Evolutionary conservation across 2,113 vertebrate species (phyloP), one percentile per base, ranked within the genome.

Genomic region (Indri indri): DNA sequence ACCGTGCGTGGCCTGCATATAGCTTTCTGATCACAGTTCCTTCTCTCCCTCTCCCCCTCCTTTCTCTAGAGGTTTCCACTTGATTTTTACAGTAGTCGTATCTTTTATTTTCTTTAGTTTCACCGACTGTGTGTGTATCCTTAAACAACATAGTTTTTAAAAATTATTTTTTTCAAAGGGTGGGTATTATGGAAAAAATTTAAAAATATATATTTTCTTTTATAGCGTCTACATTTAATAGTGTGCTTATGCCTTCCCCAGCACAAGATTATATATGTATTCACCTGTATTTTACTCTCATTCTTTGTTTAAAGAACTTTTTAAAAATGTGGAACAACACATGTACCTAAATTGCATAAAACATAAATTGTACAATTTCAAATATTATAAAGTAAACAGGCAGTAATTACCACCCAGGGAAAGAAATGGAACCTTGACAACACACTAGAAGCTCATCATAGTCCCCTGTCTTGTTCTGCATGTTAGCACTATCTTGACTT

Each of bases 231-330:
- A 14, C 17, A 80, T 90, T 76, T 90, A 71, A 23, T 79, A 71
- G 2, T 90, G 73, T 50, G 71, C 42, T 45, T 81, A 61, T 90
- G 10, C 17, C 40, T 90, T 80, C 16, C 59, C 30, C 30, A 68
- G 32, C 3, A 79, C 45, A 71, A 68, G 13, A 27, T 66, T 77
- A 42, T 86, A 12, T 66, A 76, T 34, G 40, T 73, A 42, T 57
- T 84, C 63, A 89, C 14, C 22, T 89, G 42, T 79, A 66, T 94
- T 94, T 82, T n/a, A 77, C n/a, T 73, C 70, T 71, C 47, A 52
- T 52, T 88, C 25, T 95, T 68, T 87, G 14, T 90, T 81, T 96
- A 42, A 66, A 90, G 93, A 93, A 8, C 3, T n/a, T 70, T 74
- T 59, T 3, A 6, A 73, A 30, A 63, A 7, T 54, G 17, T 80